A percentile compares a stretch with the other conserved stretches of the same genome.
Evolutionary conservation across 2,888 invertebrate species (phyloP).

Genomic region (Blastobasis lacticolella): DNA sequence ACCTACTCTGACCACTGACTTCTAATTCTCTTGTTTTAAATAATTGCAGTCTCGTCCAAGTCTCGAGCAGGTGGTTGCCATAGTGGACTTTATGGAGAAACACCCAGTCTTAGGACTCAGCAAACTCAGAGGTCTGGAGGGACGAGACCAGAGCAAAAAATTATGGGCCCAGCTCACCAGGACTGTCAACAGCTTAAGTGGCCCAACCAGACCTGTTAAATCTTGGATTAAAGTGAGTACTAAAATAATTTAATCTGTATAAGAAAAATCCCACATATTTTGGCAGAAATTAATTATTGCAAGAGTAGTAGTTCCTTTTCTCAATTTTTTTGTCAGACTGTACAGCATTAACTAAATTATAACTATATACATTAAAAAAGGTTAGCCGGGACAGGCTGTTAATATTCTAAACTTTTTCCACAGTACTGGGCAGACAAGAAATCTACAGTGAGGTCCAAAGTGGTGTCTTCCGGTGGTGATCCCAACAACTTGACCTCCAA

Average conservation of each 20-base stretch:
- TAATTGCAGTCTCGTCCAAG: slow-evolving; percentile 52
- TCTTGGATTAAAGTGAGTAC: slow-evolving; percentile 61
- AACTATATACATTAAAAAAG: too few species aligned
- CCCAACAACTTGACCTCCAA: slow-evolving; percentile 51
- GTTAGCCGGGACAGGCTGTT: background rate
- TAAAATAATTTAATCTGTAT: background rate
- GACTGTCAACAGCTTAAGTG: slow-evolving; percentile 48
- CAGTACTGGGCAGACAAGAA: slow-evolving; percentile 69
- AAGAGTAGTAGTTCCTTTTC: too few species aligned
- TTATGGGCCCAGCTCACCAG: slow-evolving; percentile 55
- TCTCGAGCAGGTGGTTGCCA: slow-evolving; percentile 56
- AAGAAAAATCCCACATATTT: background rate
- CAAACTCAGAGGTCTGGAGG: slow-evolving; percentile 52
- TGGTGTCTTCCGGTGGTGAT: slow-evolving; percentile 45
- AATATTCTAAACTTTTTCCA: slow-evolving; percentile 12
- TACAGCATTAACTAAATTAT: too few species aligned
- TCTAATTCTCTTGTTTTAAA: too few species aligned
- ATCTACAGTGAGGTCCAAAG: slow-evolving; percentile 58
- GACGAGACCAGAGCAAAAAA: slow-evolving; percentile 55
- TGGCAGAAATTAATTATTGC: too few species aligned
- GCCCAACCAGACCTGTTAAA: slow-evolving; percentile 60
- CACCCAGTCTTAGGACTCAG: slow-evolving; percentile 51
- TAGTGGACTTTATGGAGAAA: slow-evolving; percentile 64
- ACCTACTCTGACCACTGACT: too few species aligned
- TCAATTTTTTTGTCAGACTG: too few species aligned